Evolutionary conservation across 2,888 invertebrate species (phyloP), one percentile per base, ranked within the genome.

Genomic region (Apamea crenata): DNA sequence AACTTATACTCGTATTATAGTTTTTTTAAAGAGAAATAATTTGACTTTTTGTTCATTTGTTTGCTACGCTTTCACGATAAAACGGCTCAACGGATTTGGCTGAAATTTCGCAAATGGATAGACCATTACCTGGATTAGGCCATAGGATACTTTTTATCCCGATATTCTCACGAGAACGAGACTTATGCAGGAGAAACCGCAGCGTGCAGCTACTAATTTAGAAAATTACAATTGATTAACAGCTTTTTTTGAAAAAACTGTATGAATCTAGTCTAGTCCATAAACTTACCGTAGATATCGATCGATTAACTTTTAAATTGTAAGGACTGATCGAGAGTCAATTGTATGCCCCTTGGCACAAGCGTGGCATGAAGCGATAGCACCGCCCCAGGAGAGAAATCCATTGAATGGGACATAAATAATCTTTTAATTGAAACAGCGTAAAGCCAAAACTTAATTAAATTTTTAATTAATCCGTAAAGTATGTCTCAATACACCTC

Each of bases 401-500:
- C 71, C n/a, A 63, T 21, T 71, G 36, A 71, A 71, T 63, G 36
- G 12, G 36, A 71, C 61, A 36, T 36, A n/a, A 59, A 71, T 36
- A n/a, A 16, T 36, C 2, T 36, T 59, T 59, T 36, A 56, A 61
- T n/a, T 71, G n/a, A 61, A 61, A 36, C 61, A 36, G 71, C 61
- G 36, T n/a, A 7, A 25, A 36, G 18, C 61, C n/a, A n/a, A 36
- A 61, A n/a, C 7, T 61, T 71, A n/a, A 63, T 47, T 68, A 12
- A 68, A 29, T 29, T 47, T 68, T 47, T 21, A 47, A 21, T 63
- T n/a, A 63, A 71, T 63, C 36, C 21, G 63, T 71, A 61, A 59
- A 61, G 21, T 25, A 36, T 36, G n/a, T 3, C n/a, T n/a, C n/a
- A 36, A 53, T n/a, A 18, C 16, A 8, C 8, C 16, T 5, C 12